A percentile compares a stretch with the other conserved stretches of the same genome.
Evolutionary conservation across 2,888 invertebrate genomes (phyloP).

Genomic region (Xestia rhomboidea): DNA sequence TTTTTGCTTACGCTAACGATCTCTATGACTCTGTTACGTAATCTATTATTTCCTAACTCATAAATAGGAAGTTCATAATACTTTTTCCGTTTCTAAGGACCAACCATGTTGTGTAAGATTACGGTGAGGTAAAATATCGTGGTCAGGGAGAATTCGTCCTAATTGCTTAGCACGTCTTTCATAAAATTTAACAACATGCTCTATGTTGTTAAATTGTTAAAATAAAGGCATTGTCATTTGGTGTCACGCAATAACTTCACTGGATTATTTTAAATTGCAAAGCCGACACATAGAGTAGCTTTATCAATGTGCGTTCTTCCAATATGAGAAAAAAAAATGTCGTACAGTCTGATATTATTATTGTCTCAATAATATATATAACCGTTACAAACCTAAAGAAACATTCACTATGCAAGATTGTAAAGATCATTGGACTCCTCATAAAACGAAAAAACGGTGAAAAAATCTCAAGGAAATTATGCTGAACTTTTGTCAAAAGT

Average conservation of each 20-base stretch:
- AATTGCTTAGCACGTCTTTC: neutral
- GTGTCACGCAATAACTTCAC: neutral
- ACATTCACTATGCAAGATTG: neutral
- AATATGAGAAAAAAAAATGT: neutral
- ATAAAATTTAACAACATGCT: neutral
- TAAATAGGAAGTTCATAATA: neutral
- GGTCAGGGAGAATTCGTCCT: neutral
- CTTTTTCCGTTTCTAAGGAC: neutral
- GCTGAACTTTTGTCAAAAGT: conserved; percentile 19
- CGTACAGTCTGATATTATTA: neutral
- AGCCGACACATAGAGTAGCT: neutral
- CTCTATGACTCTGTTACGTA: neutral
- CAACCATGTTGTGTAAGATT: neutral
- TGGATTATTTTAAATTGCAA: neutral
- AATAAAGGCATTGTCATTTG: neutral
- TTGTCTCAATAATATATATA: neutral
- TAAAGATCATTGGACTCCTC: neutral
- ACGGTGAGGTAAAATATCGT: neutral
- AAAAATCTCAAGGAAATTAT: neutral
- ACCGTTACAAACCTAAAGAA: neutral
- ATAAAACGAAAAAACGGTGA: neutral
- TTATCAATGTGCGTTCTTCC: neutral
- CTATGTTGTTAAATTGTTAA: neutral
- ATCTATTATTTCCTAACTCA: neutral
- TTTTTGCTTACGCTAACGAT: conserved; percentile 11